Evolutionary conservation across 2,888 invertebrate genomes (phyloP), one percentile per base, ranked within the genome.

Genomic region (Chrysotoxum bicinctum): DNA sequence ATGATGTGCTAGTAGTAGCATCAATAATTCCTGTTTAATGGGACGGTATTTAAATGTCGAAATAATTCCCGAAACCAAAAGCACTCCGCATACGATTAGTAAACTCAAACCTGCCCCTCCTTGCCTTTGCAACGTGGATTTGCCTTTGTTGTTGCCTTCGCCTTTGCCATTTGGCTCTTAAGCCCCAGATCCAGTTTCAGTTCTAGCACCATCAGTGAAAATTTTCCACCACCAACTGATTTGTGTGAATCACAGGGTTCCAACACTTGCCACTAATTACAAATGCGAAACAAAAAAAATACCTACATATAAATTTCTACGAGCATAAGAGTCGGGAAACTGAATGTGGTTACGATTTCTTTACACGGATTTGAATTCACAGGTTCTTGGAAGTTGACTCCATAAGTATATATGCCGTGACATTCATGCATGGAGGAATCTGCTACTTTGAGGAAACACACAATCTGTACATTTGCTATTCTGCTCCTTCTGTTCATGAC

Each of bases 401-500:
- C 26, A 69, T 64, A 70, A 77, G 66, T 73, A 77, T 68, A 73
- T 62, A 73, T 64, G 68, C 56, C 48, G 21, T 75, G 70, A 74
- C 74, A 84, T 83, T 79, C 84, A 84, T 83, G 83, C 83, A 69
- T 66, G 75, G 72, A 56, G 45, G 75, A 80, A 80, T 72, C 84
- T 75, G 75, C 72, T 75, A 80, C 80, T 80, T 80, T 72, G 75
- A 58, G 81, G 81, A 69, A 80, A 68, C 72, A 85, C 54, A 81
- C 85, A 85, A 85, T 85, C 81, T 85, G 85, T 77, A 85, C 76
- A 81, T 81, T 85, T 81, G 73, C 73, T 73, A 81, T 85, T 81
- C 76, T 43, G 75, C 69, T 69, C 68, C 81, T 62, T 64, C 52
- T 73, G 73, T 73, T 85, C 85, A 77, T 77, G 85, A 85, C 85